A percentile compares a stretch with the other conserved stretches of the same genome.
Evolutionary conservation across 2,797 vertebrate species (phyloP).

Genomic region (Onychomys arenicola): DNA sequence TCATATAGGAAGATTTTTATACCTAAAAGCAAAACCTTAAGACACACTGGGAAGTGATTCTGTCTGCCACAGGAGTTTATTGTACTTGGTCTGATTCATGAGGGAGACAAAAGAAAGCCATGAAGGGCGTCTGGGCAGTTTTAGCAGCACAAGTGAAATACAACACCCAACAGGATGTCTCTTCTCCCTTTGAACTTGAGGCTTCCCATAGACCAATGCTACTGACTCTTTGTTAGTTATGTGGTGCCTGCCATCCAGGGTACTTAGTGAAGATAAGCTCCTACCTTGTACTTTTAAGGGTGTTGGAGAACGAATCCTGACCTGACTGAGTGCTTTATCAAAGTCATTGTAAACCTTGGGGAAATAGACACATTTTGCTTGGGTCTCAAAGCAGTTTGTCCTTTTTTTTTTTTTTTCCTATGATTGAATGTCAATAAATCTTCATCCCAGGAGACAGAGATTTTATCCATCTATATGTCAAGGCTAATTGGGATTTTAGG

Average conservation of each 20-base stretch:
- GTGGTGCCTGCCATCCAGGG: constrained; percentile 87
- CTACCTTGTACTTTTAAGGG: constrained; percentile 85
- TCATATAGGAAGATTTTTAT: constrained; percentile 15
- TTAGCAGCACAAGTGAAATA: constrained; percentile 91
- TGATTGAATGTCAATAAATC: background rate
- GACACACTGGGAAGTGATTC: constrained; percentile 72
- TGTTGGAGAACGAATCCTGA: constrained; percentile 74
- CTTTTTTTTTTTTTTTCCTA: background rate
- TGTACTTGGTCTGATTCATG: constrained; percentile 70
- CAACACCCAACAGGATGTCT: constrained; percentile 90
- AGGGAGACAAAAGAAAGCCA: constrained; percentile 77
- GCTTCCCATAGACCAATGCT: constrained; percentile 91
- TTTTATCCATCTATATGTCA: background rate
- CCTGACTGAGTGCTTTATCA: constrained; percentile 77
- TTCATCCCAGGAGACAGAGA: constrained; percentile 23
- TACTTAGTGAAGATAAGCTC: constrained; percentile 88
- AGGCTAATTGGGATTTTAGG: background rate
- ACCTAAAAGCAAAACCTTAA: constrained; percentile 65
- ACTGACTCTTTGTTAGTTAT: constrained; percentile 87
- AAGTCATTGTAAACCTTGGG: constrained; percentile 73
- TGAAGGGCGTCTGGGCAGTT: constrained; percentile 83
- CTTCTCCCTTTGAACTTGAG: constrained; percentile 95
- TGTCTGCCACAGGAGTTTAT: constrained; percentile 62
- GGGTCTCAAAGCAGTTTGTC: constrained; percentile 23
- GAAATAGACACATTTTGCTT: constrained; percentile 67